Base-by-base conservation (phyloP, 2,113 vertebrate species). In the Pelvicachromis taeniatus region DNA sequence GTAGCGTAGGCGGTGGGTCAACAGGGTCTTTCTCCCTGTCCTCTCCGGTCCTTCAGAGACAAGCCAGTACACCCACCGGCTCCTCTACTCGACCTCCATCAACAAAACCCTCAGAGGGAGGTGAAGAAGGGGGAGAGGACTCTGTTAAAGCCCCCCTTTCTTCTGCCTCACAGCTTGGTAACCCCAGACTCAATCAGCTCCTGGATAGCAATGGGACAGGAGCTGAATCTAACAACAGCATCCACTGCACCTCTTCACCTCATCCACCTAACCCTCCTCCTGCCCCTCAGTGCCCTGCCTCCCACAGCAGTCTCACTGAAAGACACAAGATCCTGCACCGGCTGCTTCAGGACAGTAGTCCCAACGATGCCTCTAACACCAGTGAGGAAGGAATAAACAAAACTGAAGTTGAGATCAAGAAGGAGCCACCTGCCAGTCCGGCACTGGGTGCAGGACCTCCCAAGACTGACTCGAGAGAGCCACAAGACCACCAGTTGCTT, bases 261-360 rank as follows among this genome's bases (percentile, higher is more conserved):
- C 93, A 91, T 81, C 90, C 90, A 17, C 70, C 84, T 0, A 89
- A 86, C 82, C 88, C 96, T 5, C 95, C 95, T 4, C 87, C 96
- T 2, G 13, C 45, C 90, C 95, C 86, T 58, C 97, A 68, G 83
- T 99, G 98, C 82, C 97, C 98, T 2, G 96, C 97, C 35, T 98
- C 97, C 38, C 98, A 99, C 80, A 98, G 98, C 91, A 98, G 97
- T 0, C 94, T 99, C 77, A 99, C 98, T 0, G 97, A 99, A 81
- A 93, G 98, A 6, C 98, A 99, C 89, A 99, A 99, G 95, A 99
- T 99, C 65, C 94, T 99, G 21, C 98, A 99, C 86, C 95, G 97
- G 50, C 97, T 99, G 75, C 96, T 99, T 17, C 98, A 98, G 92
- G 98, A 99, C 94, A 97, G 95, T n/a, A 98, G 98, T 86, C 97